Evolutionary conservation across 1,140 invertebrate genomes (phyloP).

Genomic region (Scylla paramamosain): DNA sequence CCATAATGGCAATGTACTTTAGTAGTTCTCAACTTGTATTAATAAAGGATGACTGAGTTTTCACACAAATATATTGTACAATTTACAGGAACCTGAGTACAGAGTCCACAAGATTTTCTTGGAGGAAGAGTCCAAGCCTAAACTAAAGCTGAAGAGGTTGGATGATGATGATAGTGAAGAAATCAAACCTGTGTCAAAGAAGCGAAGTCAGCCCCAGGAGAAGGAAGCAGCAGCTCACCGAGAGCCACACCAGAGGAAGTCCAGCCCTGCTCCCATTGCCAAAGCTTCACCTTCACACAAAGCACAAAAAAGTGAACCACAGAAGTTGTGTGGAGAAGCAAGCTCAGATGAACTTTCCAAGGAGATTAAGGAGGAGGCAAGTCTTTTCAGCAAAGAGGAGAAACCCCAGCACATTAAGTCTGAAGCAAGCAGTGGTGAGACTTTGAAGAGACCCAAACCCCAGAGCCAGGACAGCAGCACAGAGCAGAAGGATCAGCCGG

Average conservation of each 20-base stretch:
- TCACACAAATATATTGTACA: neutral
- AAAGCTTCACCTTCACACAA: neutral
- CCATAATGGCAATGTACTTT: no score
- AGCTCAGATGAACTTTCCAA: neutral
- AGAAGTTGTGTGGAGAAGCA: neutral
- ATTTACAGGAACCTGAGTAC: conserved; percentile 38
- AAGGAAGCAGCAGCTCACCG: neutral
- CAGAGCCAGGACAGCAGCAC: neutral
- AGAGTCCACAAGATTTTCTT: conserved; percentile 56
- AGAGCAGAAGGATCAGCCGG: neutral
- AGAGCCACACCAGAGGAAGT: neutral
- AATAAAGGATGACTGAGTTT: no score
- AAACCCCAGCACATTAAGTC: neutral
- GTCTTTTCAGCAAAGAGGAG: neutral
- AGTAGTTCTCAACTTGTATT: no score
- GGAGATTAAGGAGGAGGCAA: neutral
- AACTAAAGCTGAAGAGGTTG: conserved; percentile 30
- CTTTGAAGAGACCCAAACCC: neutral
- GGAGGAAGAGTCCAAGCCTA: conserved; percentile 50
- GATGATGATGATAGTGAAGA: conserved; percentile 49
- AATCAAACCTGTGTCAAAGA: neutral
- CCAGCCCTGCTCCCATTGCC: neutral
- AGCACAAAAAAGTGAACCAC: neutral
- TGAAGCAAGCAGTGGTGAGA: neutral
- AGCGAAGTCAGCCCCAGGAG: neutral